Percentiles rank a stretch among this genome's conserved stretches.
These are phyloP conservation scores for Holacanthus passer DNA, from an alignment of 2,113 vertebrate species.

Conservation along the genomic window DNA sequence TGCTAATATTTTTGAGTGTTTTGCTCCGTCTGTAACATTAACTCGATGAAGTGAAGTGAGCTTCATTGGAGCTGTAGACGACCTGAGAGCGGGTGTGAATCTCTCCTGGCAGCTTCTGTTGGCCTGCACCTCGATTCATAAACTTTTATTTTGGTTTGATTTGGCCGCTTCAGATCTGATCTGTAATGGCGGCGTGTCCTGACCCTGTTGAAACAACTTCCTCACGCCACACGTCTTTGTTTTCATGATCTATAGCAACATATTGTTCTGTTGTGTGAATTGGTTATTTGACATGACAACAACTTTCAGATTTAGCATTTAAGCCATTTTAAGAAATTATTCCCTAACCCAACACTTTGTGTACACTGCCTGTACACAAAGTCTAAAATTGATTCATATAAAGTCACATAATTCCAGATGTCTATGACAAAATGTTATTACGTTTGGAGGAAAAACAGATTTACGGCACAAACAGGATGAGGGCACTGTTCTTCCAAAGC, in stretches of 20 bases:
- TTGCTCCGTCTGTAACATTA: not conserved
- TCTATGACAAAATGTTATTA: not conserved
- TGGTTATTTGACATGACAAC: not conserved
- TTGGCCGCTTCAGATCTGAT: not conserved
- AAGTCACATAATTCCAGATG: not conserved
- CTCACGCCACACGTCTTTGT: not conserved
- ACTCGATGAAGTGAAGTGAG: conserved; percentile 24
- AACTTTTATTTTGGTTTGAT: conserved; percentile 17
- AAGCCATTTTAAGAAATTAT: too few relatives aligned
- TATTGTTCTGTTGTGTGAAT: not conserved
- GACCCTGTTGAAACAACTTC: not conserved
- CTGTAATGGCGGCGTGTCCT: not conserved
- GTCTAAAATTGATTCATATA: too few relatives aligned
- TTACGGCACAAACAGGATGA: not conserved
- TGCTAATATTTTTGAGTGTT: not conserved
- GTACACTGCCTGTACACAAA: too few relatives aligned
- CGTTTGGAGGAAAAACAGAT: not conserved
- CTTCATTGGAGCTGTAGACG: not conserved
- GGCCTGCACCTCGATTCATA: not conserved
- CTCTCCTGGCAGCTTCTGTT: conserved; percentile 29
- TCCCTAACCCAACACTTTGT: too few relatives aligned
- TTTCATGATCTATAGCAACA: conserved; percentile 7
- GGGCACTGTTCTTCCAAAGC: not conserved
- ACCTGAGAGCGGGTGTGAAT: conserved; percentile 2
- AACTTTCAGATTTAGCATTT: too few relatives aligned